Base-by-base conservation (phyloP, 2,113 vertebrate genomes). In the Ptyas mucosa region DNA sequence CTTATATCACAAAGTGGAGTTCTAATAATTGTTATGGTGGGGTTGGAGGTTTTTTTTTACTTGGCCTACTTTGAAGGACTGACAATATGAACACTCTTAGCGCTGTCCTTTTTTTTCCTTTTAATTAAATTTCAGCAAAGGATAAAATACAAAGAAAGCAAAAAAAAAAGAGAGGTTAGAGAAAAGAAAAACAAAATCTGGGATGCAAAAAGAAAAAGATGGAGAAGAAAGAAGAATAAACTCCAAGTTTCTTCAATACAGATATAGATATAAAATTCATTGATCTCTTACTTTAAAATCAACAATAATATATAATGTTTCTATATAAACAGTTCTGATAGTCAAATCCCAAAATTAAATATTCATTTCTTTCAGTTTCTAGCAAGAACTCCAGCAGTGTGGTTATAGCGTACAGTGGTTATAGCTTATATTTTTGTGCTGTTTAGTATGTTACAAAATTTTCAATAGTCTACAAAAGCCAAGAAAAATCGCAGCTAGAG, bases 1-100 rank as follows among this genome's bases (percentile, higher is more conserved):
- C 14, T n/a, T 75, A 18, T 34, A 75, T 75, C 64, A 75, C n/a
- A 34, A 18, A 69, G 29, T 69, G 12, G 4, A 69, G 29, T 69
- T 69, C 29, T 69, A 69, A 69, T 34, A 69, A 34, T 69, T 69
- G 14, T 69, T 69, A 69, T n/a, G 64, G 29, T 69, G 53, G 14
- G 14, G 11, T 69, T 69, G 46, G 4, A 7, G 46, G 34, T 3
- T 15, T 12, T 12, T 15, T 53, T 53, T 69, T 69, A 75, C n/a
- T 75, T 75, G 64, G 11, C 61, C 29, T 75, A 75, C 6, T 15
- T 75, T 75, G 64, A 69, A 69, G 64, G 64, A 15, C 64, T 69
- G 64, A 15, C n/a, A 34, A 12, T n/a, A 34, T 69, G 29, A 69
- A 34, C 94, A 95, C 95, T 91, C 0, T 18, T 2, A 89, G 91